These are phyloP conservation scores for Tetranychus cinnabarinus DNA, from an alignment of 1,140 invertebrate genomes.

Conservation along the genomic window DNA sequence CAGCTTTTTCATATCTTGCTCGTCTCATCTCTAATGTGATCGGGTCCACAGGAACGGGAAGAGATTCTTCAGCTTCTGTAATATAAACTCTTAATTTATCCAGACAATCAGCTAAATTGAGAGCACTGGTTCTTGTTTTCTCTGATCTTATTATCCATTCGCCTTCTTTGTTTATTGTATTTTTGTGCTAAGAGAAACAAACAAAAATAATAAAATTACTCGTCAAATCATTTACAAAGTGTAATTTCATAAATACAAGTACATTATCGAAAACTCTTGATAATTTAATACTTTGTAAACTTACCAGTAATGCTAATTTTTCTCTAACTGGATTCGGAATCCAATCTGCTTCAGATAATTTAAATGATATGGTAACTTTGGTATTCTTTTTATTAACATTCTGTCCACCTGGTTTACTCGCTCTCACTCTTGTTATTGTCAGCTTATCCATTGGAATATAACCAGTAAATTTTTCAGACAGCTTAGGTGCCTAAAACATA, in stretches of 20 bases:
- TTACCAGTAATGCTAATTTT: conserved; percentile 43
- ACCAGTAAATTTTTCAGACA: conserved; percentile 2
- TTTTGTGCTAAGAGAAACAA: conserved; percentile 31
- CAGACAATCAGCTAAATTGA: conserved; percentile 73
- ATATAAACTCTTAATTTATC: conserved; percentile 54
- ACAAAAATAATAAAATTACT: background rate
- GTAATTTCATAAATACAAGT: too few species aligned
- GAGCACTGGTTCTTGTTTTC: conserved; percentile 55
- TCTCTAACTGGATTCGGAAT: conserved; percentile 41
- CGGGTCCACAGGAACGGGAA: conserved; percentile 30
- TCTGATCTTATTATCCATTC: conserved; percentile 62
- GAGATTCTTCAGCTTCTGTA: conserved; percentile 27
- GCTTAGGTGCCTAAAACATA: background rate
- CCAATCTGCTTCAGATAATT: conserved; percentile 54
- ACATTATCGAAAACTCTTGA: too few species aligned
- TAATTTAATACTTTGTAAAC: background rate
- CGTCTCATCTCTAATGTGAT: conserved; percentile 31
- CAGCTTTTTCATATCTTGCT: conserved; percentile 37
- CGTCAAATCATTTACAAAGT: too few species aligned
- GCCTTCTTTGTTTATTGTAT: conserved; percentile 55
- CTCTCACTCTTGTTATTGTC: conserved; percentile 1
- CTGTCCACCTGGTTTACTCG: conserved; percentile 8
- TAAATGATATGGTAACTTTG: conserved; percentile 74
- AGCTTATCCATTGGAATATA: conserved; percentile 9
- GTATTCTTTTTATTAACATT: conserved; percentile 31